A percentile compares a stretch with the other conserved stretches of the same genome.
phyloP scores from a whole-genome alignment of 2,888 invertebrate genomes.

The Coecobrya sp. region DNA sequence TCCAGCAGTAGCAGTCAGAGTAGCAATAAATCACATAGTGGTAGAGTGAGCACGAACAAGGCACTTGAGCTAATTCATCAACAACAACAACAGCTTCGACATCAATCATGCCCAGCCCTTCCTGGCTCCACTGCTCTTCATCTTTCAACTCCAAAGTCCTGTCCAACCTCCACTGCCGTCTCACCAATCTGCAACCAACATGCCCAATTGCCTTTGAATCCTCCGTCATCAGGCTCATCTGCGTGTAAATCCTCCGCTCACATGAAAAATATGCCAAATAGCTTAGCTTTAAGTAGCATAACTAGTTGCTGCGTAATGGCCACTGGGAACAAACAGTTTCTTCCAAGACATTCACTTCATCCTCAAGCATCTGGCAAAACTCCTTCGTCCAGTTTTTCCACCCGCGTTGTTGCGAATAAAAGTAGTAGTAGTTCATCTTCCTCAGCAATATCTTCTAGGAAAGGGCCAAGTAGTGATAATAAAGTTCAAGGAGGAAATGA shows the following conservation, averaged over 20 bases:
- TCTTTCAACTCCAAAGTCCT: conserved; percentile 84
- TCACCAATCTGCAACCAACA: conserved; percentile 86
- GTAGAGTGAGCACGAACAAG: conserved; percentile 62
- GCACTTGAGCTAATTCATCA: conserved; percentile 80
- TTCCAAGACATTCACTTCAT: conserved; percentile 86
- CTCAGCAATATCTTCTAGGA: conserved; percentile 61
- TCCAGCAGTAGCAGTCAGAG: conserved; percentile 49
- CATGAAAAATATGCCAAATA: conserved; percentile 78
- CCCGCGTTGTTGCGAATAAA: conserved; percentile 84
- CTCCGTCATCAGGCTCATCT: conserved; percentile 71
- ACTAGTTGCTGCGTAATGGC: conserved; percentile 77
- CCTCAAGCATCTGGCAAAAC: conserved; percentile 85
- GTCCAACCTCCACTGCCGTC: conserved; percentile 85
- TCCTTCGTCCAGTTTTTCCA: conserved; percentile 86
- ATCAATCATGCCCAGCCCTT: conserved; percentile 86
- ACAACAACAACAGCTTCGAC: conserved; percentile 84
- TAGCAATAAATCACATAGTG: conserved; percentile 65
- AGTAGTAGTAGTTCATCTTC: conserved; percentile 69
- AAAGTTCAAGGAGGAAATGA: conserved; percentile 51
- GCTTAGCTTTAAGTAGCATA: conserved; percentile 79
- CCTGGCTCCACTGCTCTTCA: conserved; percentile 80
- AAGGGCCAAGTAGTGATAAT: conserved; percentile 48
- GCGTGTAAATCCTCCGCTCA: conserved; percentile 63
- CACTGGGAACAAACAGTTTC: conserved; percentile 75
- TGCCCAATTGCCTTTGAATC: conserved; percentile 83